Percentiles rank a stretch among this genome's conserved stretches.
Conservation (phyloP, 2,888 invertebrate species). For the Parelbella ahira region DNA sequence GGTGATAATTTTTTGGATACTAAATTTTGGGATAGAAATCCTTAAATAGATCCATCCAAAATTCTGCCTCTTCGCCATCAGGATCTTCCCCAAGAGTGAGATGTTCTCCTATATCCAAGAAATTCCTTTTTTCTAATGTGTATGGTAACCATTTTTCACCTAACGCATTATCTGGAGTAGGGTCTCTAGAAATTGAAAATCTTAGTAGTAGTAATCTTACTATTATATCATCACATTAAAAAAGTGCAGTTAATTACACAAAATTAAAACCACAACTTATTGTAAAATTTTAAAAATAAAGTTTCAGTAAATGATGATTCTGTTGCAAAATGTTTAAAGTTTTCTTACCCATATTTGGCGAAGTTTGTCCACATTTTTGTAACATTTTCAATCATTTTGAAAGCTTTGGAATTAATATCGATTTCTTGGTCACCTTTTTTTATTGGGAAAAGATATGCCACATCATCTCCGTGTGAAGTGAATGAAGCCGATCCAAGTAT, state of each 20-base stretch:
- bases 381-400: constrained; percentile 43
- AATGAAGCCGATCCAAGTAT: constrained; percentile 20
- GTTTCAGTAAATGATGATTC: no score
- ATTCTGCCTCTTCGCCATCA: constrained; percentile 40
- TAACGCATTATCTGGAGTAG: constrained; percentile 42
- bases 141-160: constrained; percentile 43
- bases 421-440: constrained; percentile 34
- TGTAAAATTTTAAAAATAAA: no score
- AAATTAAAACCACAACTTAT: no score
- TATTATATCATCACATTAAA: no score
- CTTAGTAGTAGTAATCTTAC: no score
- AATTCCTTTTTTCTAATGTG: constrained; percentile 38
- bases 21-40: constrained; percentile 25
- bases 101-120: constrained; percentile 44
- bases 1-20: no score
- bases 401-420: constrained; percentile 37
- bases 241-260: no score
- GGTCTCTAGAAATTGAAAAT: constrained; percentile 38
- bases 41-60: constrained; percentile 44
- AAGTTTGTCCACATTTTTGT: constrained; percentile 62
- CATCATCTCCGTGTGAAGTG: constrained; percentile 39
- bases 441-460: constrained; percentile 39
- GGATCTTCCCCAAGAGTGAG: constrained; percentile 34
- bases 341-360: constrained; percentile 58
- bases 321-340: no score